Base-by-base conservation (phyloP, 2,113 vertebrate species). In the Diadophis punctatus region DNA sequence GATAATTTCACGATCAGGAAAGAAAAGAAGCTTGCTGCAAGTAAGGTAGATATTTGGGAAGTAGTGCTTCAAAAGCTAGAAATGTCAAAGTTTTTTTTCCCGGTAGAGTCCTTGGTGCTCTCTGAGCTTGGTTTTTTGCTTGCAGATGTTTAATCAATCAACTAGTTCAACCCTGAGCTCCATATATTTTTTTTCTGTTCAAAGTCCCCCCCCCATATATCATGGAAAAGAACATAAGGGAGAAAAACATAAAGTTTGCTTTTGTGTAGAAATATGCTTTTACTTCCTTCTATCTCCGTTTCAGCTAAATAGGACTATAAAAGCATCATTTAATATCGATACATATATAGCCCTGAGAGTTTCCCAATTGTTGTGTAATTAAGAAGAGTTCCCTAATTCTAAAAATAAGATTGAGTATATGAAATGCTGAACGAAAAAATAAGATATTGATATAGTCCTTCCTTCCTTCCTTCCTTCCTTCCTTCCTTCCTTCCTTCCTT, bases 1-100 rank as follows among this genome's bases (percentile, higher is more conserved):
- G 85, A 91, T 74, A 93, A 89, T 94, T 95, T 1, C 93, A 51
- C 87, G 94, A 60, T 91, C 87, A 91, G 49, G 48, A 91, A 95
- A 23, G 80, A 88, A 80, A 90, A 91, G 0, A 0, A 1, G 94
- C 90, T 95, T 86, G 39, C 90, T 93, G 0, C 23, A 39, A 34
- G 51, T 60, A 90, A 2, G 3, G 93, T 93, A 52, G 89, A 30
- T 90, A 60, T n/a, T 95, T 96, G 49, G 92, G 43, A 94, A 93
- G 56, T 95, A 90, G 86, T 0, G 93, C 86, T 0, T 94, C 92
- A 92, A 87, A 91, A 80, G 63, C 96, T 89, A 94, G 95, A 96
- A 96, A 94, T 11, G 2, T 16, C 89, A 90, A 11, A 91, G 3
- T n/a, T 68, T 63, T 68, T n/a, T 68, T 93, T 1, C 46, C 8